Evolutionary conservation across 2,888 invertebrate species (phyloP).

Genomic region (Tiphia femorata): DNA sequence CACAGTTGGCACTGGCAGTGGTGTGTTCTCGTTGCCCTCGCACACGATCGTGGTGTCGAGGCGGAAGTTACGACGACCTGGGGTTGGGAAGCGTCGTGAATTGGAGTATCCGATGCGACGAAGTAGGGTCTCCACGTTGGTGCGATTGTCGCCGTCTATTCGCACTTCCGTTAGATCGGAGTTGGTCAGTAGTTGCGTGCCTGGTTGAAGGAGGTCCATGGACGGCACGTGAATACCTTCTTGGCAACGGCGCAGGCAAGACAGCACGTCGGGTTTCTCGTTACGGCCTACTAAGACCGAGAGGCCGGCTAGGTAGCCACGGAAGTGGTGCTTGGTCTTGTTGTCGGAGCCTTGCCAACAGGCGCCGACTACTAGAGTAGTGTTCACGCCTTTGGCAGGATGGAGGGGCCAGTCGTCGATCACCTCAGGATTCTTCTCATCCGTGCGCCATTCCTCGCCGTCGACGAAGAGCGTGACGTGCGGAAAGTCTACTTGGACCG

Average conservation of each 20-base stretch:
- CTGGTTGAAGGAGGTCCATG: constrained; percentile 81
- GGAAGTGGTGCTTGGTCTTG: constrained; percentile 91
- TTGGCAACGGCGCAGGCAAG: constrained; percentile 86
- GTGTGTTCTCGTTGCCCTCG: constrained; percentile 82
- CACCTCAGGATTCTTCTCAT: constrained; percentile 91
- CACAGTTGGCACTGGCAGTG: constrained; percentile 80
- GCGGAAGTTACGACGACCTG: constrained; percentile 89
- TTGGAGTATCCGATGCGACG: constrained; percentile 93
- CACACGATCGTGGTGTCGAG: constrained; percentile 81
- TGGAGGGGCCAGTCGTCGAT: constrained; percentile 99
- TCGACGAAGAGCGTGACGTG: constrained; percentile 91
- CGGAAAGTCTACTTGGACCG: constrained; percentile 92
- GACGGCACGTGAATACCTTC: constrained; percentile 79
- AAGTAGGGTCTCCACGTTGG: constrained; percentile 88
- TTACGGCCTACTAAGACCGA: constrained; percentile 82
- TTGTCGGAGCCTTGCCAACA: constrained; percentile 97
- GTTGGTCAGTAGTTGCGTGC: constrained; percentile 82
- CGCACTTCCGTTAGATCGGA: constrained; percentile 88
- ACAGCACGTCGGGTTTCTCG: constrained; percentile 80
- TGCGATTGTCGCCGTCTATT: constrained; percentile 91
- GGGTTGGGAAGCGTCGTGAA: constrained; percentile 92
- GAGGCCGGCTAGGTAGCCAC: constrained; percentile 89
- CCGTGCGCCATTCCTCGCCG: constrained; percentile 77
- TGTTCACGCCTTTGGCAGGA: constrained; percentile 93
- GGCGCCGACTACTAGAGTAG: constrained; percentile 94